A percentile compares a stretch with the other conserved stretches of the same genome.
phyloP scores from a whole-genome alignment of 2,888 invertebrate genomes.

The Osedax fenrisi region DNA sequence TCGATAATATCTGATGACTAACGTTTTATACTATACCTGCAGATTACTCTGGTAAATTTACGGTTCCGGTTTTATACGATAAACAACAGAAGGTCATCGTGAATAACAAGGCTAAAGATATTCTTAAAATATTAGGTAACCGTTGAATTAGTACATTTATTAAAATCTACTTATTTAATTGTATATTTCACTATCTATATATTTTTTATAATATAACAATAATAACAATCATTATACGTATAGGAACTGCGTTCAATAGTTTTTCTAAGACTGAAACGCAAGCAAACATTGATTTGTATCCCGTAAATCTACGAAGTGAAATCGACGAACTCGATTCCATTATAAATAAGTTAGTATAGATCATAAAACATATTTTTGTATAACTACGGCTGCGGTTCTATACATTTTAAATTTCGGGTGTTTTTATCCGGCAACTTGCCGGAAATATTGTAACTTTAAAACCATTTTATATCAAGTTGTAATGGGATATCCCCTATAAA shows the following conservation, averaged over 20 bases:
- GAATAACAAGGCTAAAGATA: conserved; percentile 47
- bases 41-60: conserved; percentile 42
- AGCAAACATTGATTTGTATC: conserved; percentile 42
- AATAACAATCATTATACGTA: not conserved
- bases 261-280: conserved; percentile 43
- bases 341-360: conserved; percentile 42
- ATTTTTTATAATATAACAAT: not conserved
- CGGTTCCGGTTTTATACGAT: conserved; percentile 47
- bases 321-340: conserved; percentile 44
- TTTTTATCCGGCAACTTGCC: too few species aligned
- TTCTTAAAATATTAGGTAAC: conserved; percentile 45
- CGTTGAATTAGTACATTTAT: not conserved
- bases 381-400: too few species aligned
- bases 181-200: not conserved
- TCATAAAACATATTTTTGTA: not conserved
- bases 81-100: conserved; percentile 43
- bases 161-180: not conserved
- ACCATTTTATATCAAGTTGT: too few species aligned
- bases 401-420: too few species aligned
- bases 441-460: too few species aligned
- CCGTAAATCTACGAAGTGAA: conserved; percentile 37
- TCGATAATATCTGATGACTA: too few species aligned
- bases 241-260: conserved; percentile 40
- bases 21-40: too few species aligned
- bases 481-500: too few species aligned